A percentile compares a stretch with the other conserved stretches of the same genome.
These are phyloP conservation scores for Acrobasis suavella DNA, from an alignment of 2,888 invertebrate species.

Conservation along the genomic window DNA sequence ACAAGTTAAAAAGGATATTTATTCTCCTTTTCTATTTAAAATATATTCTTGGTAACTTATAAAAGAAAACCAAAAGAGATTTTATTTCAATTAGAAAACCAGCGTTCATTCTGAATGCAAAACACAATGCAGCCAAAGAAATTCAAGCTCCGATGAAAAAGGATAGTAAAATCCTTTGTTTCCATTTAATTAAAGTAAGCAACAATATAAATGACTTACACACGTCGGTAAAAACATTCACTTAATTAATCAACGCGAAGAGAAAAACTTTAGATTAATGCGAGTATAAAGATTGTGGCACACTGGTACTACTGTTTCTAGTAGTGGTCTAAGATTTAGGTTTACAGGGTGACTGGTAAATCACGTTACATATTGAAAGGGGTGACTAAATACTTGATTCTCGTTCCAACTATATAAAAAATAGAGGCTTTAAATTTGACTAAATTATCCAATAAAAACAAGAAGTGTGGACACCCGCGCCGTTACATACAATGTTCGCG, in stretches of 20 bases:
- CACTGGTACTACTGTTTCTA: background rate
- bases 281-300: slow-evolving; percentile 31
- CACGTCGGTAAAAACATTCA: slow-evolving; percentile 39
- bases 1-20: too few relatives aligned
- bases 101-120: slow-evolving; percentile 1
- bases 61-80: background rate
- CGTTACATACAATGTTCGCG: too few relatives aligned
- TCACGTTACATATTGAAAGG: too few relatives aligned
- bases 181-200: slow-evolving; percentile 15
- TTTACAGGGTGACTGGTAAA: too few relatives aligned
- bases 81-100: slow-evolving; percentile 1
- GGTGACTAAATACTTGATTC: too few relatives aligned
- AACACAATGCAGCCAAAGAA: slow-evolving; percentile 8
- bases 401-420: too few relatives aligned
- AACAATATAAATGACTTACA: slow-evolving; percentile 17
- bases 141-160: slow-evolving; percentile 4
- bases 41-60: background rate
- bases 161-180: background rate
- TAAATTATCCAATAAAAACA: too few relatives aligned
- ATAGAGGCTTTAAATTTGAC: too few relatives aligned
- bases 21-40: too few relatives aligned
- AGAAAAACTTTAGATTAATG: slow-evolving; percentile 33
- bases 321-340: background rate
- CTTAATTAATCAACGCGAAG: slow-evolving; percentile 50
- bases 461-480: too few relatives aligned